A percentile compares a stretch with the other conserved stretches of the same genome.
These are phyloP conservation scores for Andrena bicolor DNA, from an alignment of 2,888 invertebrate species.

Conservation along the genomic window DNA sequence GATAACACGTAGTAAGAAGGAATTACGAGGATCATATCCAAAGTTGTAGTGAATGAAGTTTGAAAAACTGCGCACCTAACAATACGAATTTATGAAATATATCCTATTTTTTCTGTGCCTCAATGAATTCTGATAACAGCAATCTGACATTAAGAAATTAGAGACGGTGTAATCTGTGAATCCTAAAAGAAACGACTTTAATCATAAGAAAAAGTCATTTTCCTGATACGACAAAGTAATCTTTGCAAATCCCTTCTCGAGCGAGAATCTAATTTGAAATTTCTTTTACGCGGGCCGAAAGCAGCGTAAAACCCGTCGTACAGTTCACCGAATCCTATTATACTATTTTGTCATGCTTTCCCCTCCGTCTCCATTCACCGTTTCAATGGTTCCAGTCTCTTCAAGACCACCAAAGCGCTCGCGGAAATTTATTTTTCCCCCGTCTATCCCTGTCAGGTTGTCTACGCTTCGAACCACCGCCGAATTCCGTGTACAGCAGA, in stretches of 20 bases:
- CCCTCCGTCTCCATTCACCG: conserved; percentile 11
- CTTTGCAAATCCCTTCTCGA: not conserved
- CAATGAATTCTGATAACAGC: no score
- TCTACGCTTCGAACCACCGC: conserved; percentile 5
- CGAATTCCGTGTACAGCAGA: conserved; percentile 20
- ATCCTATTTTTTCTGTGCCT: no score
- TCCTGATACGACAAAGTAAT: not conserved
- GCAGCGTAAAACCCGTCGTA: conserved; percentile 13
- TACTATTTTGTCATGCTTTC: conserved; percentile 26
- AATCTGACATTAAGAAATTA: no score
- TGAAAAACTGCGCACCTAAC: no score
- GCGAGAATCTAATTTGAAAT: conserved; percentile 24
- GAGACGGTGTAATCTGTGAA: no score
- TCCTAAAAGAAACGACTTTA: no score
- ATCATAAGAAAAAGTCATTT: not conserved
- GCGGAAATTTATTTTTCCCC: conserved; percentile 34
- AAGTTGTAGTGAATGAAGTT: no score
- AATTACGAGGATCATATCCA: not conserved
- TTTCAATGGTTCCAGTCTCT: conserved; percentile 4
- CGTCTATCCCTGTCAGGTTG: not conserved
- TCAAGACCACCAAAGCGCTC: conserved; percentile 19
- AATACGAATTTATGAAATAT: no score
- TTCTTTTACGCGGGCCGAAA: conserved; percentile 4
- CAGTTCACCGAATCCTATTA: conserved; percentile 33
- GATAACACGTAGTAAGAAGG: not conserved